Evolutionary conservation across 1,140 invertebrate genomes (phyloP).

Genomic region (Saccostrea cuccullata): DNA sequence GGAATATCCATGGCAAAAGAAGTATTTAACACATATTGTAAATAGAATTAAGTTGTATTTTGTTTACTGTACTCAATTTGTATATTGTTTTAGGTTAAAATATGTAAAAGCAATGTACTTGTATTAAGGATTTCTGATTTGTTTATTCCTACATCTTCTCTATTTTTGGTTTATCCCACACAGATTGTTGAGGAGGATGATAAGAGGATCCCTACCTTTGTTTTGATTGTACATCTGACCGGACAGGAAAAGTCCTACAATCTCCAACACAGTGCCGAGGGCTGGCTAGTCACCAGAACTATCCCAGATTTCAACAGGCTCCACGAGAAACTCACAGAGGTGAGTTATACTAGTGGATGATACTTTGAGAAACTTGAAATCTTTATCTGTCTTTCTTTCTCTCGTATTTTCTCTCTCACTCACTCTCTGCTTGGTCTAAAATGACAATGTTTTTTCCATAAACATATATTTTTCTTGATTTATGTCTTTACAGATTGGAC

Average conservation of each 20-base stretch:
- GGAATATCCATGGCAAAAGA: too few relatives aligned
- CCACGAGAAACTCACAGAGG: conserved; percentile 87
- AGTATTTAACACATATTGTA: too few relatives aligned
- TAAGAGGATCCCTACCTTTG: conserved; percentile 85
- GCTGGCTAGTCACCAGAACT: conserved; percentile 90
- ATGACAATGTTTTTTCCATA: background rate
- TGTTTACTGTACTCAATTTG: too few relatives aligned
- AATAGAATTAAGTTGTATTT: too few relatives aligned
- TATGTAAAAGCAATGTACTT: too few relatives aligned
- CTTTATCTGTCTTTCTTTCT: background rate
- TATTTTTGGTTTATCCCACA: background rate
- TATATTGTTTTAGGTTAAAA: too few relatives aligned
- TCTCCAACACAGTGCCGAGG: conserved; percentile 65
- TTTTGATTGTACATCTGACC: conserved; percentile 88
- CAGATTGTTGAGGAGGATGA: conserved; percentile 83
- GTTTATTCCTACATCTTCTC: too few relatives aligned
- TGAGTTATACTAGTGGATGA: conserved; percentile 54
- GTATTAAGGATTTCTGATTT: too few relatives aligned
- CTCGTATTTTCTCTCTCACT: background rate
- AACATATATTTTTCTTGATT: background rate
- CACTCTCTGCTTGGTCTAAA: background rate
- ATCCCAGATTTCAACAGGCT: conserved; percentile 91
- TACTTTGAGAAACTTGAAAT: background rate
- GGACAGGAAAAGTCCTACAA: conserved; percentile 74
- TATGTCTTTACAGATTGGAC: conserved; percentile 78